Evolutionary conservation across 2,888 invertebrate species (phyloP).

Genomic region (Pilophorus perplexus): DNA sequence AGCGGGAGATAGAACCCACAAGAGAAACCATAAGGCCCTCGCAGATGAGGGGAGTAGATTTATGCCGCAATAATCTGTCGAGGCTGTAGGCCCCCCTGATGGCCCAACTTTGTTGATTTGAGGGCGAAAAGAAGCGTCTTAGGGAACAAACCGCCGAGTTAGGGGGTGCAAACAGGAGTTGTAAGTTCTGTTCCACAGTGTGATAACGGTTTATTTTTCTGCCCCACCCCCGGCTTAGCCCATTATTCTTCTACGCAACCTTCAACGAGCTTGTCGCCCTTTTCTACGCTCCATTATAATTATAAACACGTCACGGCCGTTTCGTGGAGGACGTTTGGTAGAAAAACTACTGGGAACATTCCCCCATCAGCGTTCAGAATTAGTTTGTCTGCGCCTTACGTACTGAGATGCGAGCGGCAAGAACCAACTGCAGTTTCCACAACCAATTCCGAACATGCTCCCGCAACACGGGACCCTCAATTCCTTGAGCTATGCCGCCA

Average conservation of each 20-base stretch:
- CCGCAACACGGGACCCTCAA: no score
- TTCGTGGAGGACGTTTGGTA: no score
- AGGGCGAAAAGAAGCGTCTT: conserved; percentile 7
- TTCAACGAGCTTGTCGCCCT: neutral
- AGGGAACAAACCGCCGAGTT: conserved; percentile 3
- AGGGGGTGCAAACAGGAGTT: conserved; percentile 8
- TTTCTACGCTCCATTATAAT: neutral
- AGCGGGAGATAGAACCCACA: neutral
- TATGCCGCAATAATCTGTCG: conserved; percentile 40
- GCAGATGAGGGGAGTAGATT: conserved; percentile 7
- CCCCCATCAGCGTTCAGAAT: no score
- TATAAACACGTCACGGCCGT: no score
- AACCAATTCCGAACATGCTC: no score
- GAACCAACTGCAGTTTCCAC: no score
- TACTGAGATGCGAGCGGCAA: no score
- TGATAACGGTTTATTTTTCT: conserved; percentile 12
- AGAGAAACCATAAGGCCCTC: neutral
- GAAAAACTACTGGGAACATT: no score
- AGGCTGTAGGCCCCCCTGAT: conserved; percentile 25
- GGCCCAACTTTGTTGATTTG: conserved; percentile 40
- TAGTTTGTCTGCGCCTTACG: no score
- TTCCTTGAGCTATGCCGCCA: no score
- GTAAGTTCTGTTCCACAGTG: conserved; percentile 25
- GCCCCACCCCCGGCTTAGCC: no score
- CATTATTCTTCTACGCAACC: no score